Evolutionary conservation across 2,888 invertebrate species (phyloP).

Genomic region (Ennomos erosarius): DNA sequence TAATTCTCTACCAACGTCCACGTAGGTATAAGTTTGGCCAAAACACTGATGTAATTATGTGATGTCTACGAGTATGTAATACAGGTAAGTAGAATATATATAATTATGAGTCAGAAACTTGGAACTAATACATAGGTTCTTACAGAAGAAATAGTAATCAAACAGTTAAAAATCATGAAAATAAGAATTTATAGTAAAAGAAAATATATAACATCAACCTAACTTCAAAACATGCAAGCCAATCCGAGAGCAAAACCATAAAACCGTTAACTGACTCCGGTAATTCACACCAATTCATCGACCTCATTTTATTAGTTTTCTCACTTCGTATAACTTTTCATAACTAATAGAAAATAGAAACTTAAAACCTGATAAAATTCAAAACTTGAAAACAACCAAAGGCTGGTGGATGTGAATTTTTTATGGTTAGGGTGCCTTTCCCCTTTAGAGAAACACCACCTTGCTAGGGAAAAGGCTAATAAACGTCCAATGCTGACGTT

Average conservation of each 20-base stretch:
- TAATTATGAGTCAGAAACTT: no score
- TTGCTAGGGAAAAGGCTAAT: constrained; percentile 74
- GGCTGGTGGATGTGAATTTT: constrained; percentile 74
- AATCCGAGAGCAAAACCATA: constrained; percentile 14
- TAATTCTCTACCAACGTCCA: no score
- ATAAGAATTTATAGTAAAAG: no score
- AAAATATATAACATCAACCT: constrained; percentile 12
- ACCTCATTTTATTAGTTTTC: constrained; percentile 32
- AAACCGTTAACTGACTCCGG: constrained; percentile 25
- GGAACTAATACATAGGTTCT: no score
- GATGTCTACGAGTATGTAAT: no score
- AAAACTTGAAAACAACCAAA: constrained; percentile 57
- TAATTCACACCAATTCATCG: constrained; percentile 38
- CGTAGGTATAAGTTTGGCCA: no score
- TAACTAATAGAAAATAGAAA: constrained; percentile 30
- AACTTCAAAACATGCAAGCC: constrained; percentile 4
- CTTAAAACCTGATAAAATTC: constrained; percentile 55
- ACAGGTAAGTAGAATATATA: no score
- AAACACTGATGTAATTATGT: no score
- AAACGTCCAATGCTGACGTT: constrained; percentile 58
- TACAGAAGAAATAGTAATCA: no score
- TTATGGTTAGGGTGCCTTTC: constrained; percentile 68
- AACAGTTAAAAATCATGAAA: no score
- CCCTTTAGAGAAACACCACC: constrained; percentile 78
- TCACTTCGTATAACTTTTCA: not conserved